Conservation (phyloP, 2,113 vertebrate genomes). For the Tachycineta bicolor region DNA sequence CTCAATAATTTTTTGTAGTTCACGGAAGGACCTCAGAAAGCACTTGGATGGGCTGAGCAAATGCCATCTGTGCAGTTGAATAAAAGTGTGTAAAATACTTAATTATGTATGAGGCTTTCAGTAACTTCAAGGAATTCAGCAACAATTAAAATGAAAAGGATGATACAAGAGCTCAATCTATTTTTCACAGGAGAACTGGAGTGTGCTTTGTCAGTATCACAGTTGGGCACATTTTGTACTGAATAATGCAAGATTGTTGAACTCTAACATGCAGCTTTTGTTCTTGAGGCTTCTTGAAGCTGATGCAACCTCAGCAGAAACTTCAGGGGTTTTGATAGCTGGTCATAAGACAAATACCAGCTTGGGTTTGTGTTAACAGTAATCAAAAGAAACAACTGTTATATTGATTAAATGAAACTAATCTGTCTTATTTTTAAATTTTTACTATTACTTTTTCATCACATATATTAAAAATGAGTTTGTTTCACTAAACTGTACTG, state of each 20-base stretch:
- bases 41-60: slow-evolving; percentile 37
- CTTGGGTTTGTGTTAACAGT: background rate
- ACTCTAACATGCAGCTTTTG: slow-evolving; percentile 20
- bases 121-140: slow-evolving; percentile 44
- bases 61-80: slow-evolving; percentile 61
- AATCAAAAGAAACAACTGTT: background rate
- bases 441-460: background rate
- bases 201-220: background rate
- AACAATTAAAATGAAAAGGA: slow-evolving; percentile 36
- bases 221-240: background rate
- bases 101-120: slow-evolving; percentile 45
- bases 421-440: background rate
- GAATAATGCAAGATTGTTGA: background rate
- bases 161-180: slow-evolving; percentile 10
- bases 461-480: background rate
- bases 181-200: slow-evolving; percentile 7
- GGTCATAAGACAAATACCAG: background rate
- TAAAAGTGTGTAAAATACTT: slow-evolving; percentile 50
- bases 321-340: background rate
- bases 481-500: background rate
- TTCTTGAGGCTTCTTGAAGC: slow-evolving; percentile 11
- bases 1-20: slow-evolving; percentile 23
- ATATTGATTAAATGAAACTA: background rate
- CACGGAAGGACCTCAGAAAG: slow-evolving; percentile 10
- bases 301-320: background rate